phyloP scores from a whole-genome alignment of 2,888 invertebrate genomes.

The Ophion costatus region DNA sequence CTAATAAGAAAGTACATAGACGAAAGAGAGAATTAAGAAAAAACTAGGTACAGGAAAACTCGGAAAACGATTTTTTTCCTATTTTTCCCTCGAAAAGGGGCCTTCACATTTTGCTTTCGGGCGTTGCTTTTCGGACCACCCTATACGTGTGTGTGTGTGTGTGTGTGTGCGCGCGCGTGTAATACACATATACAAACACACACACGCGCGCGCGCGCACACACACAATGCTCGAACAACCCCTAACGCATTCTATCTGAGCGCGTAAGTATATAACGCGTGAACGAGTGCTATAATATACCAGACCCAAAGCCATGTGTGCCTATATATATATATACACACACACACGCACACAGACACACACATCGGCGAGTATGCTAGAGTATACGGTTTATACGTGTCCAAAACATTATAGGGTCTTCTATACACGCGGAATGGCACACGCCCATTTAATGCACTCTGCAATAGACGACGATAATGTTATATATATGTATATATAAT shows the following conservation, averaged over 20 bases:
- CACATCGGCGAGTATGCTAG: background rate
- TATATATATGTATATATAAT: background rate
- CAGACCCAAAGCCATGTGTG: slow-evolving; percentile 26
- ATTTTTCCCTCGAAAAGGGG: no score
- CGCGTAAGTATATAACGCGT: slow-evolving; percentile 49
- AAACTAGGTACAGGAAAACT: no score
- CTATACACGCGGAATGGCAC: slow-evolving; percentile 44
- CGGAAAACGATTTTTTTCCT: no score
- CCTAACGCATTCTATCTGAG: slow-evolving; percentile 50
- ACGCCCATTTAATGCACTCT: slow-evolving; percentile 68
- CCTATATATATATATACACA: background rate
- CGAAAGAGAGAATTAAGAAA: no score
- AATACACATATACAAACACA: no score
- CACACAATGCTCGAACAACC: slow-evolving; percentile 43
- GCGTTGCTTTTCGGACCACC: no score
- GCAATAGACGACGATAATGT: slow-evolving; percentile 11
- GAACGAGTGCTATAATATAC: slow-evolving; percentile 56
- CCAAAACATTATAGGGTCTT: slow-evolving; percentile 1
- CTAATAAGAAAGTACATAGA: no score
- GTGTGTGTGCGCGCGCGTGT: no score
- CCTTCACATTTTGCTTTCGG: no score
- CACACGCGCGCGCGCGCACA: no score
- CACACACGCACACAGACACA: background rate
- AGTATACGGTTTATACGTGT: slow-evolving; percentile 19
- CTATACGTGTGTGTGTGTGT: no score